Evolutionary conservation across 2,888 invertebrate genomes (phyloP).

Genomic region (Monochamus alternatus): DNA sequence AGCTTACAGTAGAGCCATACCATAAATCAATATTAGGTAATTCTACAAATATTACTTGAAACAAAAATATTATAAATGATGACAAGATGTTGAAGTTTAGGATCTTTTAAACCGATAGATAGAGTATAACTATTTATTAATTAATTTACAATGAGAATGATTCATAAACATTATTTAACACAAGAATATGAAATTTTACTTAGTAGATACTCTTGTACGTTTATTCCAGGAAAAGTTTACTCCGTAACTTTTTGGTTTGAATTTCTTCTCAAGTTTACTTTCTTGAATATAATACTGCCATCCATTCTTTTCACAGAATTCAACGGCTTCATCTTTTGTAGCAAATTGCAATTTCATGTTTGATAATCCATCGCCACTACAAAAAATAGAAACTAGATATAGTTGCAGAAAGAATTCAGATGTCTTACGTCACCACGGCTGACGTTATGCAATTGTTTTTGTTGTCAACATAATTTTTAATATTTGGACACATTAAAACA

Average conservation of each 20-base stretch:
- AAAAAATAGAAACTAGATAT: conserved; percentile 55
- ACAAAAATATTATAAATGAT: too few species aligned
- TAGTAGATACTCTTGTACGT: conserved; percentile 94
- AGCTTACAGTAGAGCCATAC: too few species aligned
- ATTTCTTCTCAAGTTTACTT: conserved; percentile 79
- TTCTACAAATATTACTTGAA: too few species aligned
- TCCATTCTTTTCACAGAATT: conserved; percentile 94
- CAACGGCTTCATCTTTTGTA: conserved; percentile 89
- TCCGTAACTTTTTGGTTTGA: conserved; percentile 92
- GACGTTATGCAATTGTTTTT: too few species aligned
- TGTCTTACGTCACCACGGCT: too few species aligned
- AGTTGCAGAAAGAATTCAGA: too few species aligned
- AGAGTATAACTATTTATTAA: too few species aligned
- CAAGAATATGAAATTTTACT: conserved; percentile 73
- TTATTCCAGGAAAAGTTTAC: conserved; percentile 97
- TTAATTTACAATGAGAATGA: too few species aligned
- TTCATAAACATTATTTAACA: not conserved
- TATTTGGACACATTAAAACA: too few species aligned
- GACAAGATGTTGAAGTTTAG: not conserved
- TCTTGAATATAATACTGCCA: conserved; percentile 93
- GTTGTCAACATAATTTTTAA: too few species aligned
- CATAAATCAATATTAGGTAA: too few species aligned
- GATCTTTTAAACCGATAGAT: not conserved
- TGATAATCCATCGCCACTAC: conserved; percentile 94
- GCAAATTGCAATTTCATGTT: conserved; percentile 89